These are phyloP conservation scores for Liasis olivaceus DNA, from an alignment of 2,797 vertebrate genomes.

Conservation along the genomic window DNA sequence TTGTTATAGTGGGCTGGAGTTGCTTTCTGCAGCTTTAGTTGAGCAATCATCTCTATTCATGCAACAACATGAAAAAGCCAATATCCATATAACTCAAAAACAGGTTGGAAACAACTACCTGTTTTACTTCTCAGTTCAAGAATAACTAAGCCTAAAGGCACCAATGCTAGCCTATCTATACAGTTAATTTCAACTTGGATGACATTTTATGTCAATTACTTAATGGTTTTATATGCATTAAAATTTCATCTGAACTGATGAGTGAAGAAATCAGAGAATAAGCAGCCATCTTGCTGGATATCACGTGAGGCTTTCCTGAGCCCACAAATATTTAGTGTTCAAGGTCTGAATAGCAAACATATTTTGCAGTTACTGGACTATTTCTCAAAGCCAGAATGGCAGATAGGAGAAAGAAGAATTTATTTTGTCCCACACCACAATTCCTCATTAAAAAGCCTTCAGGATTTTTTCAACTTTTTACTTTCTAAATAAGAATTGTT, in stretches of 20 bases:
- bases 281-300: not conserved
- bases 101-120: not conserved
- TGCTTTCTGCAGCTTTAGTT: not conserved
- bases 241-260: conserved; percentile 18
- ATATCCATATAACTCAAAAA: conserved; percentile 12
- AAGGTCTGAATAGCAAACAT: not conserved
- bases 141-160: not conserved
- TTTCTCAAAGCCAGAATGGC: not conserved
- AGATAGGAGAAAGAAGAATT: not conserved
- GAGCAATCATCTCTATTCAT: conserved; percentile 27
- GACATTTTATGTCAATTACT: conserved; percentile 47
- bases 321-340: not conserved
- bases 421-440: not conserved
- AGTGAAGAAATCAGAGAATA: conserved; percentile 44
- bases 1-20: not conserved
- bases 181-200: conserved; percentile 58
- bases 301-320: not conserved
- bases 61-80: not conserved
- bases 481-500: not conserved
- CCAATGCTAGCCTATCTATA: conserved; percentile 25
- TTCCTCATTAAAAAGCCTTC: conserved; percentile 6
- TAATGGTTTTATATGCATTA: conserved; percentile 11
- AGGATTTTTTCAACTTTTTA: conserved; percentile 14
- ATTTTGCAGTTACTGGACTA: conserved; percentile 3
- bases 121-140: not conserved